Percentiles rank a stretch among this genome's conserved stretches.
phyloP scores from a whole-genome alignment of 2,113 vertebrate species.

The Sakesphorus luctuosus region DNA sequence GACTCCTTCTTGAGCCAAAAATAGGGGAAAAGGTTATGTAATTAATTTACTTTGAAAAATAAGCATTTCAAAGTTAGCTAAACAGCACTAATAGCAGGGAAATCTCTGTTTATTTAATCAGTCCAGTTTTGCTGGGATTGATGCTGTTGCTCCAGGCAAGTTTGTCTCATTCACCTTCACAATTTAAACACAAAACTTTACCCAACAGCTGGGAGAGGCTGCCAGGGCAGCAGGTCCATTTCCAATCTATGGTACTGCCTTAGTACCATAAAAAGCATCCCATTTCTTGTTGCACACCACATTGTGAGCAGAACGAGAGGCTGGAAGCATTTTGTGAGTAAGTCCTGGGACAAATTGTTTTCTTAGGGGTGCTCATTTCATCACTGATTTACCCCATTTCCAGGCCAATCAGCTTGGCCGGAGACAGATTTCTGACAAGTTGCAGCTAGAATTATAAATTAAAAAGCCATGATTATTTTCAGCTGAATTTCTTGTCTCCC shows the following conservation, averaged over 20 bases:
- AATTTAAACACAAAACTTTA: neutral
- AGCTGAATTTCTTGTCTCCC: slow-evolving; percentile 18
- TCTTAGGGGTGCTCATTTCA: neutral
- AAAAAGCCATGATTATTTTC: slow-evolving; percentile 12
- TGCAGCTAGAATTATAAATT: neutral
- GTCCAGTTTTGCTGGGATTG: neutral
- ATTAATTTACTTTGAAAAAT: slow-evolving; percentile 26
- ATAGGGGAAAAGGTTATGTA: neutral
- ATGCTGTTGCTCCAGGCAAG: neutral
- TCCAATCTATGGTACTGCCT: fast-evolving
- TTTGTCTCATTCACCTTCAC: neutral
- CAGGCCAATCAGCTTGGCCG: neutral
- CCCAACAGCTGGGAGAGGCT: neutral
- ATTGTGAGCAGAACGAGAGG: neutral
- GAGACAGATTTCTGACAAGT: neutral
- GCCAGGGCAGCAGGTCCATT: neutral
- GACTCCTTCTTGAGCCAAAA: slow-evolving; percentile 22
- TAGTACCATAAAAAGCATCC: neutral
- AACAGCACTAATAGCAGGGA: slow-evolving; percentile 24
- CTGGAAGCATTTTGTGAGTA: neutral
- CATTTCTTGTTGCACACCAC: neutral
- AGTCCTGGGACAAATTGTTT: neutral
- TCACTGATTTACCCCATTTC: neutral
- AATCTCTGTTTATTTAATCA: slow-evolving; percentile 46
- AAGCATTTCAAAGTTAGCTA: slow-evolving; percentile 44